These are phyloP conservation scores for Drosophila borborema DNA, from an alignment of 2,888 invertebrate species.

Conservation along the genomic window DNA sequence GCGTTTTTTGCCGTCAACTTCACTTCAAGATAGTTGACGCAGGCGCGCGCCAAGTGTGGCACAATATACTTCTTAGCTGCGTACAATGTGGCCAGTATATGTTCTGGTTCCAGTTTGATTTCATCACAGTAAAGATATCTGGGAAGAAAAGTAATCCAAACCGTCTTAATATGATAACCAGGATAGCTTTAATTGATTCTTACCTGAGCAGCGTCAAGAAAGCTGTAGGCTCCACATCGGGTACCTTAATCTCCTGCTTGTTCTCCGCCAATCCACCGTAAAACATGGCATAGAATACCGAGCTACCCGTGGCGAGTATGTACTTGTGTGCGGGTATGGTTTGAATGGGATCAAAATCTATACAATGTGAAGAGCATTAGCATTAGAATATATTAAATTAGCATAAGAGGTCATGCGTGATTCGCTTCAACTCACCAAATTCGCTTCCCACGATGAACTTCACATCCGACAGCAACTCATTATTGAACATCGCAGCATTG, in stretches of 20 bases:
- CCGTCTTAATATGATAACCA: not conserved
- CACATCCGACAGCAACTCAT: slow-evolving; percentile 97
- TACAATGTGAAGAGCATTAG: slow-evolving; percentile 13
- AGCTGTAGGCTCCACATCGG: slow-evolving; percentile 98
- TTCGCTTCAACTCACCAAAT: slow-evolving; percentile 86
- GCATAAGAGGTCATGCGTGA: not conserved
- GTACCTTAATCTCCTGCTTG: slow-evolving; percentile 96
- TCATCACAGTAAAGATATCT: slow-evolving; percentile 99
- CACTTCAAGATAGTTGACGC: slow-evolving; percentile 97
- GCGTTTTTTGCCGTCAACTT: slow-evolving; percentile 98
- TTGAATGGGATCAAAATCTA: slow-evolving; percentile 89
- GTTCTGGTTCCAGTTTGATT: slow-evolving; percentile 97
- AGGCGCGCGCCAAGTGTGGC: slow-evolving; percentile 96
- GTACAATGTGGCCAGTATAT: slow-evolving; percentile 96
- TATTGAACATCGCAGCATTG: slow-evolving; percentile 99
- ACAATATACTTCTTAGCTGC: slow-evolving; percentile 99
- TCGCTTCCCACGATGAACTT: slow-evolving; percentile 93
- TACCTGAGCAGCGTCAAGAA: slow-evolving; percentile 96
- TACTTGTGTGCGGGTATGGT: slow-evolving; percentile 98
- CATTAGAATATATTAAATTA: not conserved
- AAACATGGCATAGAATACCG: slow-evolving; percentile 99
- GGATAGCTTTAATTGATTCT: slow-evolving; percentile 58
- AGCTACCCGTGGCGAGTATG: slow-evolving; percentile 97
- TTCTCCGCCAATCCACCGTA: slow-evolving; percentile 97
- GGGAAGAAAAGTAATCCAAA: slow-evolving; percentile 44